phyloP scores from a whole-genome alignment of 1,140 invertebrate genomes.

The Papilio xuthus region DNA sequence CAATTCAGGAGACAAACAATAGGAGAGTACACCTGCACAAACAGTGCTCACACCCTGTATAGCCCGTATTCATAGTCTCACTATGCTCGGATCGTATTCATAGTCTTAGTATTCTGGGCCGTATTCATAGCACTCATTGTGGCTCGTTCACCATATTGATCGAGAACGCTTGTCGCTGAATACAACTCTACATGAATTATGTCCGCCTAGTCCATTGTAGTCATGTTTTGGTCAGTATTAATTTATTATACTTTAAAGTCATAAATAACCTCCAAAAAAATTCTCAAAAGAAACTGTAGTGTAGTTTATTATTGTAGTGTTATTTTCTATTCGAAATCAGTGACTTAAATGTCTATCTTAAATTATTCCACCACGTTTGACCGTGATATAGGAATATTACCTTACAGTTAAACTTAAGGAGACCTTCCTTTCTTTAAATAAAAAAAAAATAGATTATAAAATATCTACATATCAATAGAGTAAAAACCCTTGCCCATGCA shows the following conservation, averaged over 20 bases:
- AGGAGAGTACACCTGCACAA: neutral
- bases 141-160: slow-evolving; percentile 2
- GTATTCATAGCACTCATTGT: slow-evolving; percentile 19
- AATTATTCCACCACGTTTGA: too few species aligned
- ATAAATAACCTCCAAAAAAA: neutral
- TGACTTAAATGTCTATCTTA: too few species aligned
- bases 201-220: neutral
- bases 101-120: neutral
- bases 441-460: neutral
- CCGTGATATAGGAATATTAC: too few species aligned
- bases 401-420: too few species aligned
- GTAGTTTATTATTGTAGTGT: too few species aligned
- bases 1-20: slow-evolving; percentile 11
- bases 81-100: neutral
- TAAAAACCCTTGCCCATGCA: neutral
- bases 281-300: too few species aligned
- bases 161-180: slow-evolving; percentile 2
- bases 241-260: neutral
- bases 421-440: neutral
- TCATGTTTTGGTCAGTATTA: neutral
- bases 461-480: neutral
- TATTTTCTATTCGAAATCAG: too few species aligned
- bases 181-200: slow-evolving; percentile 7
- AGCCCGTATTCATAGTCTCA: neutral
- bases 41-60: neutral